Base-by-base conservation (phyloP, 1,140 invertebrate species). In the Camponotus pennsylvanicus region DNA sequence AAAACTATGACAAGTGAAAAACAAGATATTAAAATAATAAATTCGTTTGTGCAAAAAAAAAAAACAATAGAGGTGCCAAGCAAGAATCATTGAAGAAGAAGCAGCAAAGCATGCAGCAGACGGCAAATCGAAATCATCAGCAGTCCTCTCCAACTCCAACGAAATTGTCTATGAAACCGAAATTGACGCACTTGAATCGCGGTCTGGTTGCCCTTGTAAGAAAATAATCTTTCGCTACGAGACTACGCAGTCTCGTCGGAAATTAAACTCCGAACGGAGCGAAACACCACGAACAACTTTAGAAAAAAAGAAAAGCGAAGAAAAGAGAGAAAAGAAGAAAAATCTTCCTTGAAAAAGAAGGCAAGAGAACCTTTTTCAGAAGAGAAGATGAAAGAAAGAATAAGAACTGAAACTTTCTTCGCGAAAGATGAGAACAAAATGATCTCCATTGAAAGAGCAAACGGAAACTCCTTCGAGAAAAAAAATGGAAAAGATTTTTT, bases 51-150 rank as follows among this genome's bases (percentile, higher is more conserved):
- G 0, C 49, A 52, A 52, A 52, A 49, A 45, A 45, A 49, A 49
- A 49, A 76, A 67, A 66, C 88, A 95, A 66, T 87, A 95, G 94
- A 89, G 95, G 94, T 91, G 94, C 95, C 92, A 95, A 95, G 92
- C 94, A 95, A 88, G 94, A 95, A 79, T 92, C 93, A 0, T 75
- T 94, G 70, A 94, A 93, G 85, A 95, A 94, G 79, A 88, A 90
- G 59, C 90, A 92, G 27, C 88, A 64, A 45, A 92, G 84, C 52
- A 85, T 92, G 40, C 87, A 92, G 49, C 90, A 91, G 21, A 52
- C 86, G 21, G 64, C 69, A n/a, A 90, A 87, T 75, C 89, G 88
- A 15, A 80, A 83, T 15, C 89, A 91, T 61, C 91, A 92, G 61
- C 91, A 92, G 40, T 63, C 69, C 42, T 69, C 57, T 45, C 8